Base-by-base conservation (phyloP, 1,140 invertebrate genomes). In the Papilio dardanus region DNA sequence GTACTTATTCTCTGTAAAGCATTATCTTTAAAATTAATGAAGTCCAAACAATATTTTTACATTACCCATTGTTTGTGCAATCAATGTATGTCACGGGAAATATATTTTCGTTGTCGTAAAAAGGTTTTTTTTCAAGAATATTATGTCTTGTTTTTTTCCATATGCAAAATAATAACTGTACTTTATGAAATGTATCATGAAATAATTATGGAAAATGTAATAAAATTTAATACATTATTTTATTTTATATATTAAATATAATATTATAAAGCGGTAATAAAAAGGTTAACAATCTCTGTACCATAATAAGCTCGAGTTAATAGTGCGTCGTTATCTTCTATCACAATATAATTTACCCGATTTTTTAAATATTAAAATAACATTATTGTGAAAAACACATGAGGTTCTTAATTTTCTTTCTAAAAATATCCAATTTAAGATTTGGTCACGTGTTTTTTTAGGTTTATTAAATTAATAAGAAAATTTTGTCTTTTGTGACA, bases 1-100 rank as follows among this genome's bases (percentile, higher is more conserved):
- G 80, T 77, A 81, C 78, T 74, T 81, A 71, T 81, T 82, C 80
- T 35, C 19, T 74, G 28, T 16, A 37, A 66, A 65, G 24, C n/a
- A 6, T 74, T 37, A 31, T 28, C 24, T 74, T 54, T 12, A 24
- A 10, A 54, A 54, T 54, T 21, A 24, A 24, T 54, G 10, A 54
- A 21, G 16, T 24, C 3, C 21, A 46, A 46, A 46, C 19, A 54
- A 12, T 54, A 8, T 54, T 54, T 54, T 54, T 54, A 24, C 12
- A 54, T 24, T 24, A 54, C 21, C 19, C 8, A 24, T 24, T 54
- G 42, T 46, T 46, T n/a, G 21, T 3, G 7, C 12, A 24, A 54
- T 54, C 21, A 54, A 28, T 21, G 21, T 54, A 54, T 54, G 50
- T 24, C 50, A 0, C 2, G 3, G 21, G 21, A 24, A 24, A 54